These are phyloP conservation scores for Sciaenops ocellatus DNA, from an alignment of 2,797 vertebrate species.

Conservation along the genomic window DNA sequence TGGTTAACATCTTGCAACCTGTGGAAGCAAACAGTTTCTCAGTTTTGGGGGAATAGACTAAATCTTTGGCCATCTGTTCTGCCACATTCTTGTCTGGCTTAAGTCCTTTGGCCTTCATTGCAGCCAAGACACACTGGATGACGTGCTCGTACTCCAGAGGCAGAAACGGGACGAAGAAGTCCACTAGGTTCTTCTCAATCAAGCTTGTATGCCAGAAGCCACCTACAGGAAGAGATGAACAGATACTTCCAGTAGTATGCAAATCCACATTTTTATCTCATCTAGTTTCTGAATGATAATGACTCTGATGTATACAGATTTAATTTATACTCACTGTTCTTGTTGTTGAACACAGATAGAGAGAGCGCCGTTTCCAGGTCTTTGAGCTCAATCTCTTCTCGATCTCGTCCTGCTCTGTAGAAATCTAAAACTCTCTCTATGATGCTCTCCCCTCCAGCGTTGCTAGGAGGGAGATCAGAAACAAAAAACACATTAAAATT, in stretches of 20 bases:
- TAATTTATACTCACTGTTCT: constrained; percentile 86
- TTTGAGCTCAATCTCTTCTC: constrained; percentile 90
- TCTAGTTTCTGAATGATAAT: too few relatives aligned
- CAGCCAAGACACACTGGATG: constrained; percentile 88
- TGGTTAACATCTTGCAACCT: constrained; percentile 94
- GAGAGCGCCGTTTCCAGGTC: constrained; percentile 88
- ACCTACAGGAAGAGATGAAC: constrained; percentile 77
- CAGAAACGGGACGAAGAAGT: constrained; percentile 95
- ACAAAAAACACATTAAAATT: background rate
- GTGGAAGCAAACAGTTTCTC: constrained; percentile 90
- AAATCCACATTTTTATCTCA: too few relatives aligned
- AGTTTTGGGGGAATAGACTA: constrained; percentile 90
- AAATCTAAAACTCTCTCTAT: constrained; percentile 88
- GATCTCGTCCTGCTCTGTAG: constrained; percentile 85
- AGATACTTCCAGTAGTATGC: too few relatives aligned
- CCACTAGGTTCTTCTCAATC: constrained; percentile 93
- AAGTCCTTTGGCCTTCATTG: constrained; percentile 82
- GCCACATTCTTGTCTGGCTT: constrained; percentile 68
- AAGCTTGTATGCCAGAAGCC: constrained; percentile 93
- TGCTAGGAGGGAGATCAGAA: constrained; percentile 78
- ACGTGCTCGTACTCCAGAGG: constrained; percentile 93
- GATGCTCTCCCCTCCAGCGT: constrained; percentile 92
- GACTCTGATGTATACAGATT: too few relatives aligned
- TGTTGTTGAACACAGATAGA: constrained; percentile 92
- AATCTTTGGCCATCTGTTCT: constrained; percentile 84